Base-by-base conservation (phyloP, 2,888 invertebrate genomes). In the Tillus elongatus region DNA sequence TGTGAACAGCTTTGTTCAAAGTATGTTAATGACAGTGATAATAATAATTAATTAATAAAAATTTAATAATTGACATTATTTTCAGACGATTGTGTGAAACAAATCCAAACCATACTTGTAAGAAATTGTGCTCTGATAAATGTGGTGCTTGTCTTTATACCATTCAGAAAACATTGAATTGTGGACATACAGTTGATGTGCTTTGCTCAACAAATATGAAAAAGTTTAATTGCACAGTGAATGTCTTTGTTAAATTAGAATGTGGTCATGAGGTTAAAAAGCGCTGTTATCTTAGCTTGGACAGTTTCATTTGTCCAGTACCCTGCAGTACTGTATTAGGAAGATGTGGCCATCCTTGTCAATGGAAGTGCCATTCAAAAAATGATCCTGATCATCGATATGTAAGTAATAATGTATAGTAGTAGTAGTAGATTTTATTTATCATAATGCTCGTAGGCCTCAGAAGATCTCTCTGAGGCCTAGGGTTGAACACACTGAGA, bases 331-430 rank as follows among this genome's bases (percentile, higher is more conserved):
- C 60, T 15, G 66, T 74, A 14, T 63, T 80, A 13, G 61, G 63
- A 43, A 56, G 61, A 10, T 83, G 78, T 57, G 81, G 82, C 0
- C 84, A 84, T 57, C 58, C 64, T 1, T 84, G 83, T 56, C 43
- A 33, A 2, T 56, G 47, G 33, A 53, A 42, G 1, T 82, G 82
- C 52, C 82, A 82, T 52, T 64, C 72, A 14, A 57, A 53, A 1
- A 53, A 69, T 16, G 78, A 77, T 57, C 75, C 75, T 0, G 67
- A 77, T 36, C 81, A 82, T 56, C 53, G 69, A 33, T 40, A 65
- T 43, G 75, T 74, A 52, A 58, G 46, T 46, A 26, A 24, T 33
- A n/a, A 29, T 6, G n/a, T 16, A 33, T 13, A n/a, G n/a, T n/a
- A n/a, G n/a, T n/a, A n/a, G n/a, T n/a, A n/a, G n/a, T n/a, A n/a